A percentile compares a stretch with the other conserved stretches of the same genome.
Conservation (phyloP, 2,113 vertebrate genomes). For the Zonotrichia leucophrys region DNA sequence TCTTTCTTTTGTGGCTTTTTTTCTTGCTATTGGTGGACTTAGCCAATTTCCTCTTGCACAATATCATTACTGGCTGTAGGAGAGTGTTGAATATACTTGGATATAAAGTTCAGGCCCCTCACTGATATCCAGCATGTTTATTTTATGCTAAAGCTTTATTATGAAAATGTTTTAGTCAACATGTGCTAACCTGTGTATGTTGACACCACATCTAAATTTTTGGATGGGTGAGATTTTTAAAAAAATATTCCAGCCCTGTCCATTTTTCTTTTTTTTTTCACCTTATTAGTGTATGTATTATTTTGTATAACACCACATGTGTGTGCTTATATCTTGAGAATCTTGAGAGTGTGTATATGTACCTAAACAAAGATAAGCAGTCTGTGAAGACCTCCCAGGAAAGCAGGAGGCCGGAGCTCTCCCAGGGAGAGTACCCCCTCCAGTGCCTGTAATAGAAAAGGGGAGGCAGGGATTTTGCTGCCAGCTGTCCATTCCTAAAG, state of each 20-base stretch:
- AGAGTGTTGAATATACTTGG: background rate
- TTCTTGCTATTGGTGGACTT: background rate
- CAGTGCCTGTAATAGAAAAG: rapidly evolving
- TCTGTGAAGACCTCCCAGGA: background rate
- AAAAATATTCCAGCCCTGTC: background rate
- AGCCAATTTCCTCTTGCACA: background rate
- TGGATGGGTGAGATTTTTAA: background rate
- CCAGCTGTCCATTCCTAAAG: background rate
- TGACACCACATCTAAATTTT: background rate
- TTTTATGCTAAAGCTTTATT: background rate
- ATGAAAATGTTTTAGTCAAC: background rate
- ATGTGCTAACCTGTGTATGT: background rate
- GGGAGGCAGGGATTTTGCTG: background rate
- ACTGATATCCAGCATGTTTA: background rate
- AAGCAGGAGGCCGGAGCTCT: background rate
- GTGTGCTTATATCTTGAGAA: background rate
- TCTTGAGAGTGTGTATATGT: background rate
- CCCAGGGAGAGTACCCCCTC: background rate
- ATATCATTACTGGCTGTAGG: background rate
- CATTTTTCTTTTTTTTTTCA: background rate
- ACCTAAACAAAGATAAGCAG: background rate
- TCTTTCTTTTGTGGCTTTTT: background rate
- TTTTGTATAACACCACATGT: background rate
- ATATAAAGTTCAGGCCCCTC: background rate
- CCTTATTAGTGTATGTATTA: background rate